Evolutionary conservation across 2,888 invertebrate species (phyloP).

Genomic region (Melieria omissa): DNA sequence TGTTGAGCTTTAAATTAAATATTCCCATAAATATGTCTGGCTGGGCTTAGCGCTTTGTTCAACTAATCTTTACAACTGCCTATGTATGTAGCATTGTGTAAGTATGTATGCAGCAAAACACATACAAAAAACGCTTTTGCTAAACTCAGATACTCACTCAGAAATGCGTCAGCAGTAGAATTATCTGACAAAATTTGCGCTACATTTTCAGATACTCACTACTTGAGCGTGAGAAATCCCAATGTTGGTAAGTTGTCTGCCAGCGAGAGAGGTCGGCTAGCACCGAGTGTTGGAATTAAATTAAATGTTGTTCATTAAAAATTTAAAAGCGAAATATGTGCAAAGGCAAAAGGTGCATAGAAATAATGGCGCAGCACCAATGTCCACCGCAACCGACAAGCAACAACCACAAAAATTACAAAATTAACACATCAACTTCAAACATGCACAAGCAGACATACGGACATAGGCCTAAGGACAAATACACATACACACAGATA

Average conservation of each 20-base stretch:
- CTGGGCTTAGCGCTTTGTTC: too few relatives aligned
- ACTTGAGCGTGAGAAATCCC: constrained; percentile 16
- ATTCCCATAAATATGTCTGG: too few relatives aligned
- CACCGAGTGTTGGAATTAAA: not conserved
- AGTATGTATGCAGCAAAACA: too few relatives aligned
- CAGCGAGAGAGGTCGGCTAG: not conserved
- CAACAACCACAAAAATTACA: constrained; percentile 5
- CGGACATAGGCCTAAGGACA: not conserved
- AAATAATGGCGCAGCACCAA: not conserved
- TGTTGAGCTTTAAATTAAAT: too few relatives aligned
- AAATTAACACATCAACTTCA: constrained; percentile 17
- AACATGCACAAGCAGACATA: not conserved
- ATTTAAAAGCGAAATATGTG: not conserved
- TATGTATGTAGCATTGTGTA: too few relatives aligned
- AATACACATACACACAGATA: not conserved
- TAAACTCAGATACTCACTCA: too few relatives aligned
- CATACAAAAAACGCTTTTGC: too few relatives aligned
- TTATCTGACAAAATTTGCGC: not conserved
- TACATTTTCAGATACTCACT: constrained; percentile 33
- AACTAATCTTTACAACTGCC: too few relatives aligned
- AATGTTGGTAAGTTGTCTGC: constrained; percentile 33
- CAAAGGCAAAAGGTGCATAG: not conserved
- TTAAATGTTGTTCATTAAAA: not conserved
- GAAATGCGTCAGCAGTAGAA: too few relatives aligned
- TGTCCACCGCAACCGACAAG: not conserved